Evolutionary conservation across 2,797 vertebrate genomes (phyloP).

Genomic region (Chaetophractus vellerosus): DNA sequence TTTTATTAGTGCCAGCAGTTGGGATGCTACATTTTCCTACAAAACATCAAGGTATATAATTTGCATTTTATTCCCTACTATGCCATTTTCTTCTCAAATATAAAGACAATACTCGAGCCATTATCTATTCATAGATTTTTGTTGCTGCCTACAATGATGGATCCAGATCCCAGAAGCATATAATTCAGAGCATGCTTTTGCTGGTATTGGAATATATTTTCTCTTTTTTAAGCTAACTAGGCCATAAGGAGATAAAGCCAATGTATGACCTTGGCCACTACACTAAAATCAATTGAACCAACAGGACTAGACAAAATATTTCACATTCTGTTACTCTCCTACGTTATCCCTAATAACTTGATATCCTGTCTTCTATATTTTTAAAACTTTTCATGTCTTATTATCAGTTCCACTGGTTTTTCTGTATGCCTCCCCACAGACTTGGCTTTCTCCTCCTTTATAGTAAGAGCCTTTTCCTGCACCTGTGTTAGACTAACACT

Average conservation of each 20-base stretch:
- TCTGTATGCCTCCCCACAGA: not conserved
- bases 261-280: not conserved
- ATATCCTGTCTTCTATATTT: not conserved
- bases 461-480: not conserved
- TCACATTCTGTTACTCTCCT: not conserved
- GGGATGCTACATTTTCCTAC: not conserved
- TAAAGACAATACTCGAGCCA: not conserved
- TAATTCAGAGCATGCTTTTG: slow-evolving; percentile 42
- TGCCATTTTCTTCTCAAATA: slow-evolving; percentile 2
- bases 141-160: not conserved
- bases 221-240: slow-evolving; percentile 41
- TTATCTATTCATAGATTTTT: not conserved
- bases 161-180: not conserved
- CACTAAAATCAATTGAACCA: not conserved
- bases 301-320: not conserved
- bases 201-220: not conserved
- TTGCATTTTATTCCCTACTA: slow-evolving; percentile 37
- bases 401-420: not conserved
- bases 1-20: slow-evolving; percentile 2
- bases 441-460: not conserved
- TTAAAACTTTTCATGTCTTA: not conserved
- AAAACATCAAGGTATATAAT: slow-evolving; percentile 6
- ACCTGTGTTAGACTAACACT: not conserved
- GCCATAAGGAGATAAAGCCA: not conserved
- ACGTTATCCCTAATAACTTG: slow-evolving; percentile 22